Evolutionary conservation across 2,888 invertebrate genomes (phyloP), one percentile per base, ranked within the genome.

Genomic region (Pristionchus arcanus): DNA sequence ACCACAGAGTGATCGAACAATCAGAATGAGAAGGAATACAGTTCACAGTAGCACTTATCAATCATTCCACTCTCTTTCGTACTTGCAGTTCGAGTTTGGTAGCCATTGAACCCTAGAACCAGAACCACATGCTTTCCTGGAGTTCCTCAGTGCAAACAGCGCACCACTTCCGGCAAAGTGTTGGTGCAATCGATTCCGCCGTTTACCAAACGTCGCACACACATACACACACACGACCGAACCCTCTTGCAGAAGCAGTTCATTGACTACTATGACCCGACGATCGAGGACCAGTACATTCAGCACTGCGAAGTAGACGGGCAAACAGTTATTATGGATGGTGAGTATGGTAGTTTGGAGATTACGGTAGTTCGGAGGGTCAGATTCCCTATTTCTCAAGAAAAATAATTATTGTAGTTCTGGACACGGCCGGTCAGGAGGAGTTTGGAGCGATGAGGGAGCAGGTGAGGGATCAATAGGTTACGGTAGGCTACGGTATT

Each of bases 391-490:
- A 87, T 68, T 87, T 63, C 11, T 1, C 4, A 1, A n/a, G 28
- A 9, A 9, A n/a, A 85, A 85, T 59, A 5, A 28, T 16, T 15
- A 55, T 94, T 95, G 86, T 95, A 98, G 98, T 98, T 74, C 96
- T 98, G 95, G 98, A 98, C 96, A 98, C 98, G 87, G 98, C 98
- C 11, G 98, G 98, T 0, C 98, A 98, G 96, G 98, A 98, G 95
- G 98, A 98, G 96, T 98, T 98, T 96, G 97, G 97, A 95, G 98
- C 98, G 77, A 98, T 98, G 95, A 96, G 97, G 92, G 97, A 97
- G 95, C 81, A 81, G 81, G 81, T 81, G 0, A 37, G 74, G 21
- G 97, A 97, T 53, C 55, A 28, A 0, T 42, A 31, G 21, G 15
- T 25, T 34, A 42, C 11, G 86, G 28, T 59, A 59, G 16, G 90